Conservation (phyloP, 1,140 invertebrate species). For the Oryctes rhinoceros region DNA sequence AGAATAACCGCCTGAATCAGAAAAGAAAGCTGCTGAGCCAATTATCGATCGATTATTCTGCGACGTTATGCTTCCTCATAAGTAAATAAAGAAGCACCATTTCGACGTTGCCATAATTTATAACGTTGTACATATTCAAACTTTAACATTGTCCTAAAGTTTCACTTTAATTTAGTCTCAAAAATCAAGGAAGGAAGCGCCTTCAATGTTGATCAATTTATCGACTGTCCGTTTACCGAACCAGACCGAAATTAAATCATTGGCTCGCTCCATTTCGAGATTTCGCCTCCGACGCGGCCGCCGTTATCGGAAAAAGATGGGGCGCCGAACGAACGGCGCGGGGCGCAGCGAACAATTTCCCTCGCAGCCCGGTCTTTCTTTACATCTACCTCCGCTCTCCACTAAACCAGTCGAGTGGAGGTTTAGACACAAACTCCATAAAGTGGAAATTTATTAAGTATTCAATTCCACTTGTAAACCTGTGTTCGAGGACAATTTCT, state of each 20-base stretch:
- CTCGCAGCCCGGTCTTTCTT: background rate
- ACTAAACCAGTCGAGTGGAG: conserved; percentile 1
- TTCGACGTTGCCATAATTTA: too few relatives aligned
- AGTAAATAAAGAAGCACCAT: too few relatives aligned
- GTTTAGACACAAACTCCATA: conserved; percentile 29
- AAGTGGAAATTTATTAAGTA: conserved; percentile 37
- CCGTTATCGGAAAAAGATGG: conserved; percentile 13
- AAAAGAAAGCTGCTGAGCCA: too few relatives aligned
- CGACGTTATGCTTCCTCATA: too few relatives aligned
- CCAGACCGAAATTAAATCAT: conserved; percentile 26
- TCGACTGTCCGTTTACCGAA: background rate
- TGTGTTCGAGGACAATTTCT: conserved; percentile 16
- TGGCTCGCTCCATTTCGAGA: background rate
- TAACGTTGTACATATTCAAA: too few relatives aligned
- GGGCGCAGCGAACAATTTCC: background rate
- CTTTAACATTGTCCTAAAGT: too few relatives aligned
- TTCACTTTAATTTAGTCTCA: background rate
- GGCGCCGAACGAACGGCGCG: background rate
- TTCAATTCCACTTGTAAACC: conserved; percentile 32
- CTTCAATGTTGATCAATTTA: conserved; percentile 17
- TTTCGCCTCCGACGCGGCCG: background rate
- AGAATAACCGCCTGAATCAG: too few relatives aligned
- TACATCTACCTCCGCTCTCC: background rate
- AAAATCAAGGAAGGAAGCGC: background rate
- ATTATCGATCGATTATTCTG: too few relatives aligned